Evolutionary conservation across 2,888 invertebrate species (phyloP), one percentile per base, ranked within the genome.

Genomic region (Liopterus haemorrhoidalis): DNA sequence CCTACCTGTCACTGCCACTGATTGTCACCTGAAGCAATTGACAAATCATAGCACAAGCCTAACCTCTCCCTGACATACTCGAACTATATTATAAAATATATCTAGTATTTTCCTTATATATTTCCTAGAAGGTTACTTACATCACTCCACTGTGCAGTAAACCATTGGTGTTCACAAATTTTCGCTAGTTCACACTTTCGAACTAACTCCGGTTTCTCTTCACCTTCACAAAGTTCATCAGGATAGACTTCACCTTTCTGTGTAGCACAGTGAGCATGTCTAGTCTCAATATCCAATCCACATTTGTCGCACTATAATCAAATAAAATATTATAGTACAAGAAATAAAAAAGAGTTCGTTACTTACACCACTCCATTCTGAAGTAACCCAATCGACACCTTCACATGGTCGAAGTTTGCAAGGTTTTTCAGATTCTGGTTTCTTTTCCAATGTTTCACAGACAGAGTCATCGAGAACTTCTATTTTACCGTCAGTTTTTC

Each of bases 121-220:
- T 31, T 31, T 36, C 11, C 14, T 3, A 32, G 19, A 46, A 41
- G 48, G 51, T 41, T 52, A 61, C 65, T 69, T 68, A 88, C 89
- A 70, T 85, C 84, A 64, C 89, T 86, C 97, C 96, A 97, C 58
- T 92, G 87, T 0, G 88, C 84, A 2, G 87, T 78, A 61, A 88
- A 91, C 95, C 94, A 96, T 64, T 83, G 80, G 59, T 76, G 79
- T 48, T 83, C 75, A 65, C 93, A 94, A 2, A 73, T 68, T 0
- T 73, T 67, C 8, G 66, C 60, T 1, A 70, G 65, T 21, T 78
- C 74, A 58, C 93, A 93, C 3, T 78, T 67, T 46, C 82, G 73
- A n/a, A 76, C 70, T 8, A 79, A 65, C 42, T 72, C 67, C 0
- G 91, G 87, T 51, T 74, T 72, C 40, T 71, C 71, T 50, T 82